Evolutionary conservation across 2,113 vertebrate species (phyloP).

Genomic region (Coptodon bakossiorum): DNA sequence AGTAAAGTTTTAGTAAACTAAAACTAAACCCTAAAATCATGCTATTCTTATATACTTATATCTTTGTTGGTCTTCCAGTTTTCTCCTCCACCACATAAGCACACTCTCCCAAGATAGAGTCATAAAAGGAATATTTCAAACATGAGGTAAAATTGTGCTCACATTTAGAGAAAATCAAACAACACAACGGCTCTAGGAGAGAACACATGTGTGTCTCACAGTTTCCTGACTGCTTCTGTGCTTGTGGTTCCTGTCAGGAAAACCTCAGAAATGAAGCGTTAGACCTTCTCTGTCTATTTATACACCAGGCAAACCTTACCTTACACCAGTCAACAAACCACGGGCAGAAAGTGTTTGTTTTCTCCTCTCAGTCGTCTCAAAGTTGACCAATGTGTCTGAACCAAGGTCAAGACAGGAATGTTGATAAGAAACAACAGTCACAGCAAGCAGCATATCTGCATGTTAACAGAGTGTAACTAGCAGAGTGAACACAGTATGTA

Average conservation of each 20-base stretch:
- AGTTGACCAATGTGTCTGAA: conserved; percentile 1
- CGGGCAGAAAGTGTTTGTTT: neutral
- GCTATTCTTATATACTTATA: neutral
- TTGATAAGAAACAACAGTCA: conserved; percentile 16
- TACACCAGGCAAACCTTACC: neutral
- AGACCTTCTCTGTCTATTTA: neutral
- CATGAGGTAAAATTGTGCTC: neutral
- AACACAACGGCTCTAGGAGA: neutral
- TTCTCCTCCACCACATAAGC: neutral
- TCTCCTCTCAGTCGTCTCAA: neutral
- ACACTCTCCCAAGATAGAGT: neutral
- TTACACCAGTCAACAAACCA: neutral
- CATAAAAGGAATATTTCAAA: neutral
- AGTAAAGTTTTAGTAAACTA: neutral
- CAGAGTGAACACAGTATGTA: neutral
- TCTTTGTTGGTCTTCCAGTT: neutral
- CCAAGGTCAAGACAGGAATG: conserved; percentile 18
- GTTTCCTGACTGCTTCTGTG: neutral
- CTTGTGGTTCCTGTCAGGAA: neutral
- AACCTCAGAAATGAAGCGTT: neutral
- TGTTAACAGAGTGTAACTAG: conserved; percentile 15
- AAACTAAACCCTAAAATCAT: neutral
- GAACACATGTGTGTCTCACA: neutral
- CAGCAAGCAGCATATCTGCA: neutral
- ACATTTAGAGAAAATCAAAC: neutral